Evolutionary conservation across 2,113 vertebrate genomes (phyloP), one percentile per base, ranked within the genome.

Genomic region (Gasterosteus nipponicus): DNA sequence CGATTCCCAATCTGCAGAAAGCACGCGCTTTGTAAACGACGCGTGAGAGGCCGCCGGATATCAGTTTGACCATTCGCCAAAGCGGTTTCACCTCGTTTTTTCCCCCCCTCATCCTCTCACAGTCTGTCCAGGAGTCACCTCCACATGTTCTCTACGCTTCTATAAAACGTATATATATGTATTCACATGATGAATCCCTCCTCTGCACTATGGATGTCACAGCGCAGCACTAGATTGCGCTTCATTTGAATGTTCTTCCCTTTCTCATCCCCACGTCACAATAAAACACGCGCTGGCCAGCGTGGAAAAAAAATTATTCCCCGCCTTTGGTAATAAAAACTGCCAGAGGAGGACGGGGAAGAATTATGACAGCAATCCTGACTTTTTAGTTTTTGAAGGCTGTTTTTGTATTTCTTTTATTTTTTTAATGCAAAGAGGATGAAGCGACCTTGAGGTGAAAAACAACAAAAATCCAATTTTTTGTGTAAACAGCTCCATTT

Each of bases 341-440:
- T 84, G 86, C 89, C 84, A 57, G 88, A 91, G 89, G 85, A 90
- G 85, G 90, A 86, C 89, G 78, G 82, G 47, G 19, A 65, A 90
- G 88, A 92, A 85, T 92, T 90, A 92, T 91, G 88, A 89, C 84
- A 77, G 83, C 89, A 92, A 90, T 92, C 83, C 88, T 89, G 87
- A 75, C 67, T 85, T 90, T 90, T 92, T 89, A 54, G 49, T 90
- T 89, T 85, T 82, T 74, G 72, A 73, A 86, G 84, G 78, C 76
- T 44, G 77, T 73, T 83, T 79, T 75, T 39, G 22, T 4, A 39
- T 47, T 54, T 65, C 1, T 10, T 29, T 14, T 79, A 74, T 58
- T 62, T 80, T 54, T 85, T 76, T 69, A 60, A 85, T 87, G 83
- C 78, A 85, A 80, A 86, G 53, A 86, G 81, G 68, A 81, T 81